Evolutionary conservation across 1,140 invertebrate species (phyloP).

Genomic region (Pogonomyrmex californicus): DNA sequence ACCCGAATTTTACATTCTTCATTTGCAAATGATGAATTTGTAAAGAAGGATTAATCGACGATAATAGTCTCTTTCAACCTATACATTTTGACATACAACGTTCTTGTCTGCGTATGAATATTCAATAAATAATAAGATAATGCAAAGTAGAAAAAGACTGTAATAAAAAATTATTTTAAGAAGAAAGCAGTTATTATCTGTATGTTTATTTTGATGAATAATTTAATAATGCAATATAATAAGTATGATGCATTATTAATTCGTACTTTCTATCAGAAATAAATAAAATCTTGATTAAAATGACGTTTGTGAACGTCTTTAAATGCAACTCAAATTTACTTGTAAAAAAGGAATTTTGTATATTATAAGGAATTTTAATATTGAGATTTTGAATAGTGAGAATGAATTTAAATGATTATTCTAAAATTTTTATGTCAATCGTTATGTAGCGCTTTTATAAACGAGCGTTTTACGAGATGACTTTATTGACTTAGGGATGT

Average conservation of each 20-base stretch:
- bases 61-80: not conserved
- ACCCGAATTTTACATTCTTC: conserved; percentile 70
- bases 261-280: not conserved
- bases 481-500: conserved; percentile 71
- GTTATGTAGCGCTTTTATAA: conserved; percentile 68
- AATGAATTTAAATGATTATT: conserved; percentile 5
- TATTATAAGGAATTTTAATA: not conserved
- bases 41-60: not conserved
- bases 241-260: not conserved
- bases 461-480: conserved; percentile 70
- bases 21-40: conserved; percentile 19
- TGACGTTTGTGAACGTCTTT: not conserved
- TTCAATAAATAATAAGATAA: not conserved
- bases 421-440: conserved; percentile 50
- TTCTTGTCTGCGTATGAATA: not conserved
- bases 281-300: conserved; percentile 1
- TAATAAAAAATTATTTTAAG: not conserved
- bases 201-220: not conserved
- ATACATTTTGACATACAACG: not conserved
- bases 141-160: not conserved
- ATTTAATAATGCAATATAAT: not conserved
- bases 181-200: not conserved
- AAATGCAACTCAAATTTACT: not conserved
- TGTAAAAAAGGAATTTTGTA: not conserved
- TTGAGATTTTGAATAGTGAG: not conserved